Percentiles rank a stretch among this genome's conserved stretches.
These are phyloP conservation scores for Melanocharis versteri DNA, from an alignment of 2,113 vertebrate genomes.

Conservation along the genomic window DNA sequence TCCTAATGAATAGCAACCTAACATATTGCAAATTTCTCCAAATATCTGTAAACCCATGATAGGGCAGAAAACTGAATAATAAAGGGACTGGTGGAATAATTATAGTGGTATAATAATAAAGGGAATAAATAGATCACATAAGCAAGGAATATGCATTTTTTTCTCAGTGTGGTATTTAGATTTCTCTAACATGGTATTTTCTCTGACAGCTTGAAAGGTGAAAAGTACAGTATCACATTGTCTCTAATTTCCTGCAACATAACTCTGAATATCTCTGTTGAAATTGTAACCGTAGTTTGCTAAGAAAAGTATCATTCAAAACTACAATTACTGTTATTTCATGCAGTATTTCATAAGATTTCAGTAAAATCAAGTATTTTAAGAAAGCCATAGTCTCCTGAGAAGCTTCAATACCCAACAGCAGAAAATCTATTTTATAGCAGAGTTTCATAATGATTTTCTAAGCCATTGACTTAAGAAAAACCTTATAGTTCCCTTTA, in stretches of 20 bases:
- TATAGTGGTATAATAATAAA: neutral
- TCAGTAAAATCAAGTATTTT: conserved; percentile 8
- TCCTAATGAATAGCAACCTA: neutral
- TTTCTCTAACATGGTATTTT: neutral
- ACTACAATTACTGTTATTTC: neutral
- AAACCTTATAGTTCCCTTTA: conserved; percentile 13
- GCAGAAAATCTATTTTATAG: conserved; percentile 28
- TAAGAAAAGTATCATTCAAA: neutral
- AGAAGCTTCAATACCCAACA: neutral
- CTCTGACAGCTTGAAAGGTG: neutral
- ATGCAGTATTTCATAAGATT: neutral
- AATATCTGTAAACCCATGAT: neutral
- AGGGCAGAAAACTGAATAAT: neutral
- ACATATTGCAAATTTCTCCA: neutral
- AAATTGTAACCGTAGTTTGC: neutral
- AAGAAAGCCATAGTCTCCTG: neutral
- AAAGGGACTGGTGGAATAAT: neutral
- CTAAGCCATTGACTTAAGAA: conserved; percentile 31
- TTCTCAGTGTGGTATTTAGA: neutral
- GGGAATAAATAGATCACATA: neutral
- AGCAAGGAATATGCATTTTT: neutral
- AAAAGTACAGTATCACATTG: neutral
- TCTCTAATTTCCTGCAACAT: neutral
- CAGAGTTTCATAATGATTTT: conserved; percentile 32
- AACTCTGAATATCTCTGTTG: neutral